Evolutionary conservation across 2,797 vertebrate species (phyloP), one percentile per base, ranked within the genome.

Genomic region (Orientallactaga sibirica): DNA sequence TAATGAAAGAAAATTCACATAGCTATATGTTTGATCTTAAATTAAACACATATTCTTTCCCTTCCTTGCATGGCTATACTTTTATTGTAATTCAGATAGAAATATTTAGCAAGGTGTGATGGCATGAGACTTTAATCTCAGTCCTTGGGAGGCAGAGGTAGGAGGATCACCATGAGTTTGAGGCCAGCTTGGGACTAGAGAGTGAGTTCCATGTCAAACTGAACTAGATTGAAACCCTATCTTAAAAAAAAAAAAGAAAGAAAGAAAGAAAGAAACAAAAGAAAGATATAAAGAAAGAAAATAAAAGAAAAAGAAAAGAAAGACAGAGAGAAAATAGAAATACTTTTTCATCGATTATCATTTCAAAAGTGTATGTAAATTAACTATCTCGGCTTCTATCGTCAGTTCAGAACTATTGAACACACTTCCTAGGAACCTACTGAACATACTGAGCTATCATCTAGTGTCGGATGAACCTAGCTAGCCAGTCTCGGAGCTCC

Each of bases 351-450:
- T 64, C n/a, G 66, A 7, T 78, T 90, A 73, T 55, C 29, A 87
- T 3, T 24, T 79, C 27, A 33, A 82, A 11, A 25, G 1, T 62
- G 18, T 19, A 3, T 77, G 67, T 2, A 83, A 29, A 8, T 1
- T 79, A 43, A 55, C 18, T 74, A 1, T 78, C 25, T 88, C 41
- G 41, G 5, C 12, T 92, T 19, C 83, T 77, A 14, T 68, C 88
- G 89, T 80, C 62, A 88, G 78, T 19, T 41, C 7, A 33, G 27
- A 61, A 7, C 70, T 82, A 84, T 61, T 77, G 41, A 67, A 37
- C 3, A 18, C 0, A 0, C 4, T 41, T 48, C 9, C 3, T 85
- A 14, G 37, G 27, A 68, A 71, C 2, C 5, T 5, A 58, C 5
- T 0, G 18, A 33, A 33, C 8, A 55, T 74, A 61, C 16, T 88